These are phyloP conservation scores for Ostrea edulis DNA, from an alignment of 1,140 invertebrate genomes.

Conservation along the genomic window DNA sequence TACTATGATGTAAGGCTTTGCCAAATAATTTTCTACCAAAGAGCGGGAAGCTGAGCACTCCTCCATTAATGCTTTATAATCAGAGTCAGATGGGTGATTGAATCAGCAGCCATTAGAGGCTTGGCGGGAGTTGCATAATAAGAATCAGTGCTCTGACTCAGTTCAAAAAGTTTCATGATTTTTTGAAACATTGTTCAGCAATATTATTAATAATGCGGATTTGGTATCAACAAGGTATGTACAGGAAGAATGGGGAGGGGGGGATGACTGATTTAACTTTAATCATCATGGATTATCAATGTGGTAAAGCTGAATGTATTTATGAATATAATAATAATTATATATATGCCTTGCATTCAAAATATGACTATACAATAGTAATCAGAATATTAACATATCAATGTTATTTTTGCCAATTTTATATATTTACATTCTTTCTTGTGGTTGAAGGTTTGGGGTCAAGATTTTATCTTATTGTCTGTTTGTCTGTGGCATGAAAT, in stretches of 20 bases:
- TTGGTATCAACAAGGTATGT: constrained; percentile 19
- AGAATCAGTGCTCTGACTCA: neutral
- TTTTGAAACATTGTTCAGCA: constrained; percentile 18
- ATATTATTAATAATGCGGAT: constrained; percentile 11
- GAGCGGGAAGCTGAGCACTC: constrained; percentile 6
- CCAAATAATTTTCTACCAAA: constrained; percentile 6
- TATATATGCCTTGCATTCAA: too few relatives aligned
- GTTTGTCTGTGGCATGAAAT: too few relatives aligned
- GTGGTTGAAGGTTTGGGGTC: too few relatives aligned
- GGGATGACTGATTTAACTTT: neutral
- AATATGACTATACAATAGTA: too few relatives aligned
- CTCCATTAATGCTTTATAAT: constrained; percentile 13
- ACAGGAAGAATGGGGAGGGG: neutral
- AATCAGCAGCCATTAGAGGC: constrained; percentile 9
- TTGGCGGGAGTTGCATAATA: constrained; percentile 14
- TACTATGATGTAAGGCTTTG: neutral
- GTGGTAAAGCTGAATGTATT: too few relatives aligned
- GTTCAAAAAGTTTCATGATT: neutral
- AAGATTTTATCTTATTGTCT: too few relatives aligned
- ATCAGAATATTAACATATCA: too few relatives aligned
- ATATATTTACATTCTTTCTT: too few relatives aligned
- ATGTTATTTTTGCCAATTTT: too few relatives aligned
- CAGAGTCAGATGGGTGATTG: constrained; percentile 31
- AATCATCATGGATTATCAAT: neutral
- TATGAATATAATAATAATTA: too few relatives aligned